Conservation (phyloP, 23 tunicate genomes). For the Aplidium turbinatum region DNA sequence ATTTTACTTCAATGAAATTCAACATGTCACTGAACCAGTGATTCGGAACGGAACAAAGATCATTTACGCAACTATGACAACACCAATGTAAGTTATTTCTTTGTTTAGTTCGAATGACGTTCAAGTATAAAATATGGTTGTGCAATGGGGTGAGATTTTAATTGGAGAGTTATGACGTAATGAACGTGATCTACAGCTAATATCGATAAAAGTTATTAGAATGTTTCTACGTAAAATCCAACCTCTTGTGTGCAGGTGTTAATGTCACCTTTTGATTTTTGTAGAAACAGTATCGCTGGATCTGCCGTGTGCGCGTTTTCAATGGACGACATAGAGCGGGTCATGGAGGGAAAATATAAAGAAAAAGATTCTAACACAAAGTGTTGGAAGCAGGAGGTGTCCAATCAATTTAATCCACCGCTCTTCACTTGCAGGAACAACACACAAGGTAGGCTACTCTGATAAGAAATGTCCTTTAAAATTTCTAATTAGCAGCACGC, state of each 20-base stretch:
- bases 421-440: conserved; percentile 32
- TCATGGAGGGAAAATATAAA: conserved; percentile 49
- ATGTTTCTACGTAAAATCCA: too few species aligned
- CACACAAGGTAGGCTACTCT: too few species aligned
- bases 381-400: conserved; percentile 33
- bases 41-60: conserved; percentile 31
- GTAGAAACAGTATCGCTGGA: conserved; percentile 64
- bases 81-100: conserved; percentile 60
- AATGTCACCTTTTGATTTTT: neutral
- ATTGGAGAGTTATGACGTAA: too few species aligned
- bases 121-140: too few species aligned
- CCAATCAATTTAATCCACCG: neutral
- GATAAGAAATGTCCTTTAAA: too few species aligned
- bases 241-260: too few species aligned
- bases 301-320: conserved; percentile 86
- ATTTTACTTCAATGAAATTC: conserved; percentile 75
- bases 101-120: too few species aligned
- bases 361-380: conserved; percentile 16
- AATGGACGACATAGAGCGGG: conserved; percentile 32
- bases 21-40: conserved; percentile 49
- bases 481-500: too few species aligned
- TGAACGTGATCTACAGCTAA: too few species aligned
- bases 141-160: too few species aligned
- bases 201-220: too few species aligned
- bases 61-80: conserved; percentile 65